Percentiles rank a stretch among this genome's conserved stretches.
Evolutionary conservation across 2,888 invertebrate genomes (phyloP).

Genomic region (Volucella inanis): DNA sequence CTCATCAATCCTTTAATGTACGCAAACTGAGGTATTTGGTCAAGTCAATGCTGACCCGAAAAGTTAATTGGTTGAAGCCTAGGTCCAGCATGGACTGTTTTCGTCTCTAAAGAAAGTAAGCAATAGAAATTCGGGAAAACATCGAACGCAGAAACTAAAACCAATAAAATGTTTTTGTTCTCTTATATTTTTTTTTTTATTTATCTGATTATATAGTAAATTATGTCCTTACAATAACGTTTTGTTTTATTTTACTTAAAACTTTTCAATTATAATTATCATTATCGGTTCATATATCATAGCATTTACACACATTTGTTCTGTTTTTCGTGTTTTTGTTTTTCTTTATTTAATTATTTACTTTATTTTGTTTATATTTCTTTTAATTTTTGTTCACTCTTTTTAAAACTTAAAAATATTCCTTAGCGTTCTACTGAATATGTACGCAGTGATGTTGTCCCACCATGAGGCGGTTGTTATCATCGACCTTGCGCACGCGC

Average conservation of each 20-base stretch:
- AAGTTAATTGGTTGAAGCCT: too few species aligned
- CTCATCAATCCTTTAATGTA: too few species aligned
- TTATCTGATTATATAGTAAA: constrained; percentile 74
- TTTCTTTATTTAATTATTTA: background rate
- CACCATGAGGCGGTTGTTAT: constrained; percentile 26
- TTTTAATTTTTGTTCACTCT: constrained; percentile 61
- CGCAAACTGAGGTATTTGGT: too few species aligned
- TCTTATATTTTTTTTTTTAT: constrained; percentile 60
- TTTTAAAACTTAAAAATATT: constrained; percentile 65
- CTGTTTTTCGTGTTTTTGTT: background rate
- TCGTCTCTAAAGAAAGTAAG: too few species aligned
- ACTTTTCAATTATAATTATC: constrained; percentile 56
- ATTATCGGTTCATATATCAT: constrained; percentile 58
- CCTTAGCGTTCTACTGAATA: constrained; percentile 59
- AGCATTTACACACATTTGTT: constrained; percentile 66
- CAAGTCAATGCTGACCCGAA: too few species aligned
- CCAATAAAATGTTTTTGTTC: background rate
- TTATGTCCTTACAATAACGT: constrained; percentile 62
- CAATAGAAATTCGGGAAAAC: too few species aligned
- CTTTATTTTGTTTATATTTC: constrained; percentile 23
- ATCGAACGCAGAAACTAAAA: background rate
- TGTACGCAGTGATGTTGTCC: constrained; percentile 30
- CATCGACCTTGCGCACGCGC: constrained; percentile 47
- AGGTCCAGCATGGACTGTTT: too few species aligned
- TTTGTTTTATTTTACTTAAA: constrained; percentile 41